A percentile compares a stretch with the other conserved stretches of the same genome.
Evolutionary conservation across 2,888 invertebrate species (phyloP).

Genomic region (Conomelus anceps): DNA sequence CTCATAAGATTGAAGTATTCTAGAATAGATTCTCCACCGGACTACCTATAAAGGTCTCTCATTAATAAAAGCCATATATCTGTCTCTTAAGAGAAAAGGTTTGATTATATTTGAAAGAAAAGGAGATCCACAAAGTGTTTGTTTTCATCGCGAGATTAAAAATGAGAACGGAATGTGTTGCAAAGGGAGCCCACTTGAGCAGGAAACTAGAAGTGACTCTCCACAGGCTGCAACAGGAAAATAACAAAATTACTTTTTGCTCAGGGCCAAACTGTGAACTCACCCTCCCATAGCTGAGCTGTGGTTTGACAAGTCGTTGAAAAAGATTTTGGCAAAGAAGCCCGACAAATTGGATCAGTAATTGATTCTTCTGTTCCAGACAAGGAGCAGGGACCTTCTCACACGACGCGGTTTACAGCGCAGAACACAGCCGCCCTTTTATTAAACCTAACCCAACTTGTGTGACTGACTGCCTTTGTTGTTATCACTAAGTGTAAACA

Average conservation of each 20-base stretch:
- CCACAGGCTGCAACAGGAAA: not conserved
- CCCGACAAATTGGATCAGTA: not conserved
- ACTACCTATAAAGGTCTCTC: no score
- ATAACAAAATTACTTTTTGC: not conserved
- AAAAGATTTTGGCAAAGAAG: not conserved
- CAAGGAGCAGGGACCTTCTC: not conserved
- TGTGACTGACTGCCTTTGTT: not conserved
- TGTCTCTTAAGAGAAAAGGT: no score
- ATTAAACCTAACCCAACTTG: not conserved
- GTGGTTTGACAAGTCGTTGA: not conserved
- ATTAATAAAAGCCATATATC: no score
- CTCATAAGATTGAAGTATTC: no score
- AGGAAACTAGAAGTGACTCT: not conserved
- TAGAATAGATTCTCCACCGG: no score
- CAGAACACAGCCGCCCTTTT: not conserved
- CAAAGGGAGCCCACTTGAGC: not conserved
- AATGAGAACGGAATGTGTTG: not conserved
- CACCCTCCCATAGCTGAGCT: not conserved
- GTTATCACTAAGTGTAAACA: not conserved
- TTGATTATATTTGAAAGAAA: no score
- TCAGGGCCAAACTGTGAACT: not conserved
- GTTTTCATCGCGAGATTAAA: not conserved
- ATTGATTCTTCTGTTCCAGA: not conserved
- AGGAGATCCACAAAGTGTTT: no score
- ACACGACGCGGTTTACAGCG: not conserved